These are phyloP conservation scores for Pterostichus madidus DNA, from an alignment of 2,888 invertebrate species.

Conservation along the genomic window DNA sequence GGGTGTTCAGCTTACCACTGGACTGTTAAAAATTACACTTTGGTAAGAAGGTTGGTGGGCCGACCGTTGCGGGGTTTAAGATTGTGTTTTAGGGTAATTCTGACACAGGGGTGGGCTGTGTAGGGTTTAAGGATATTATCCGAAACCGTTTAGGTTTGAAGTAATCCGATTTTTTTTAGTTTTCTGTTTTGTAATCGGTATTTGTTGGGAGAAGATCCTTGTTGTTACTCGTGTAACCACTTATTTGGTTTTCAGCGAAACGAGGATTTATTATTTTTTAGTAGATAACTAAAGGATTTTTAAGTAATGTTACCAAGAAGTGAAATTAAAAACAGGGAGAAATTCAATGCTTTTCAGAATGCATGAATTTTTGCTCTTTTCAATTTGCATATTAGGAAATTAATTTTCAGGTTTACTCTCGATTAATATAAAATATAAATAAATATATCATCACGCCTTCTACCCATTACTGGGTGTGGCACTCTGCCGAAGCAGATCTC, in stretches of 20 bases:
- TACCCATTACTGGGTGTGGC: no score
- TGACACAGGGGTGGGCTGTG: conserved; percentile 28
- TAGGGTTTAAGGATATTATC: conserved; percentile 23
- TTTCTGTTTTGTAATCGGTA: background rate
- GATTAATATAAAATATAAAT: no score
- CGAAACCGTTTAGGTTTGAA: conserved; percentile 38
- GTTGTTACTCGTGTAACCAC: background rate
- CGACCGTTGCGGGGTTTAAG: conserved; percentile 20
- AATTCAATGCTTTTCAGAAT: no score
- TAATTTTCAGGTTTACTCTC: no score
- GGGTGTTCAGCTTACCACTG: conserved; percentile 7
- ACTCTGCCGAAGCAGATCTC: no score
- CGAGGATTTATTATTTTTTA: background rate
- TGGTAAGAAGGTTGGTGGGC: background rate
- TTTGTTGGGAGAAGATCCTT: no score
- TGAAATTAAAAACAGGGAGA: no score
- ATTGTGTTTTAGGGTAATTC: conserved; percentile 22
- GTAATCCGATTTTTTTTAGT: conserved; percentile 38
- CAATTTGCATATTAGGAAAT: no score
- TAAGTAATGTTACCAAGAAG: no score
- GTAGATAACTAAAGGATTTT: no score
- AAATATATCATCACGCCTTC: no score
- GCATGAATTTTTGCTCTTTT: no score
- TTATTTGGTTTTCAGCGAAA: background rate
- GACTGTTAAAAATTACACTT: conserved; percentile 48